Evolutionary conservation across 2,888 invertebrate genomes (phyloP), one percentile per base, ranked within the genome.

Genomic region (Leptopterna dolabrata): DNA sequence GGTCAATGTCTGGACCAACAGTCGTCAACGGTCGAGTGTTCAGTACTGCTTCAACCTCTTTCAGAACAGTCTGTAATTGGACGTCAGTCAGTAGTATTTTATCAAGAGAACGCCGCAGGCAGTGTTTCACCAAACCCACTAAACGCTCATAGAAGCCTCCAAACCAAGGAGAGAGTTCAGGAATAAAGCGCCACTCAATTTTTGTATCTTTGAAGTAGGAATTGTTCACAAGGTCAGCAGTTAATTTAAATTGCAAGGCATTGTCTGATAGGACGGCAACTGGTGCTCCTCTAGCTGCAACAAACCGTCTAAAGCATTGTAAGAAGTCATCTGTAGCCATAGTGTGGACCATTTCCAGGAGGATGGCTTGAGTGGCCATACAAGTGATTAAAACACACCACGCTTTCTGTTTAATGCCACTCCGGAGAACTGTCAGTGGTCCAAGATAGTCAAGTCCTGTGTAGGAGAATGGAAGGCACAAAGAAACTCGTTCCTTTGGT

Each of bases 321-420:
- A 80, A 16, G 55, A 86, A 86, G 0, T 78, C 86, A 1, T 51
- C 86, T 7, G 78, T 36, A 19, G 86, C 24, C 55, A 86, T 13
- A n/a, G 27, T 36, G 3, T 76, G 16, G 11, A 86, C 63, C 1
- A 86, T 27, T 29, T 86, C 86, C 3, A 86, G 47, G 13, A 76
- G 86, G 11, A 86, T 76, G 3, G 76, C 86, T 45, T 47, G 27
- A 2, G 16, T 7, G 2, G n/a, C 36, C 19, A 36, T 70, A 43
- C 80, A 86, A 0, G 85, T 78, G 29, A 84, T 36, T 16, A 87
- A 30, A 0, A 27, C 30, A 55, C 87, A 92, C 81, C 81, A 91
- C 92, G 92, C 19, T 24, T 83, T 83, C 4, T 51, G 16, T 83
- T 29, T 2, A 24, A 14, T 51, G 13, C 51, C 16, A 13, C 51